Percentiles rank a stretch among this genome's conserved stretches.
phyloP scores from a whole-genome alignment of 1,140 invertebrate genomes.

The Asbolus verrucosus region DNA sequence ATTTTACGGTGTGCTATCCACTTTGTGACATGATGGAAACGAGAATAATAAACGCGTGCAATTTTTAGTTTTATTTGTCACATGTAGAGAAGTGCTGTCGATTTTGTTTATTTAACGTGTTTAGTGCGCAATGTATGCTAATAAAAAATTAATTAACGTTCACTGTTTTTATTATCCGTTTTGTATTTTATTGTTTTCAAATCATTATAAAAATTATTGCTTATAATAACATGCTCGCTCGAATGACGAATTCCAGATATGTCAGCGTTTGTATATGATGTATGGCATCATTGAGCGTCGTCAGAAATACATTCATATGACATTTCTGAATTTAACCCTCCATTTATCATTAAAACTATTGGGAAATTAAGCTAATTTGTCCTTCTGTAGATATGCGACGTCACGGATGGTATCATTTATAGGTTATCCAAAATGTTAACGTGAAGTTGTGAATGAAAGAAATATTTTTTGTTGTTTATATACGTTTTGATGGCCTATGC shows the following conservation, averaged over 20 bases:
- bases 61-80: neutral
- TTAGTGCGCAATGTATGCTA: slow-evolving; percentile 20
- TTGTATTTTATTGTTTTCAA: slow-evolving; percentile 32
- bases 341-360: too few species aligned
- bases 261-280: too few species aligned
- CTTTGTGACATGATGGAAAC: neutral
- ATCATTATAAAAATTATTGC: slow-evolving; percentile 16
- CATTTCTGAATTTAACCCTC: too few species aligned
- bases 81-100: neutral
- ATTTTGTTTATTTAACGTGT: slow-evolving; percentile 33
- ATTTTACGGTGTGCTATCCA: neutral
- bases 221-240: slow-evolving; percentile 18
- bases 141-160: slow-evolving; percentile 30
- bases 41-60: neutral
- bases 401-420: too few species aligned
- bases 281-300: too few species aligned
- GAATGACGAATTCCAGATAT: slow-evolving; percentile 18
- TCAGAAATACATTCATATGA: too few species aligned
- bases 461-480: too few species aligned
- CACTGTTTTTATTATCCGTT: neutral
- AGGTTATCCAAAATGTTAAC: too few species aligned
- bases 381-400: too few species aligned
- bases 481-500: too few species aligned
- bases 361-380: too few species aligned
- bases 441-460: too few species aligned